Evolutionary conservation across 2,113 vertebrate species (phyloP).

Genomic region (Nettapus auritus): DNA sequence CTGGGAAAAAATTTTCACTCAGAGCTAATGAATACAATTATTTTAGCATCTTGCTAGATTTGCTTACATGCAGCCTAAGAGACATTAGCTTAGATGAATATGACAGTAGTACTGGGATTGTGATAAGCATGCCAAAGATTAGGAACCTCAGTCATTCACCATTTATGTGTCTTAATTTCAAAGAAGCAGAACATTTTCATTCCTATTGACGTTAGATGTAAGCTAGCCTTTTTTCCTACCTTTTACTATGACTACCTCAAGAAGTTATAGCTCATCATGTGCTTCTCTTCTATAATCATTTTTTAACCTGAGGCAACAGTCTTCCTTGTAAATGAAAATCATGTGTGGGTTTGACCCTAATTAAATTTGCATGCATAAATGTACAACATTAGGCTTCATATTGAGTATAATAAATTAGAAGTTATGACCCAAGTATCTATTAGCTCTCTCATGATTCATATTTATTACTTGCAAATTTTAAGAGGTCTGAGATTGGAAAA

Average conservation of each 20-base stretch:
- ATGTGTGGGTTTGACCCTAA: background rate
- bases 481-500: background rate
- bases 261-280: background rate
- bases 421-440: background rate
- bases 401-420: background rate
- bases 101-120: background rate
- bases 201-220: background rate
- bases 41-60: background rate
- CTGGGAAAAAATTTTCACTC: background rate
- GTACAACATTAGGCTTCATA: background rate
- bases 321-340: background rate
- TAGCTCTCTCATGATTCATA: background rate
- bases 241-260: background rate
- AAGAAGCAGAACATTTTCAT: background rate
- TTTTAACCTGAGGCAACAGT: background rate
- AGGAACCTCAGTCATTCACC: background rate
- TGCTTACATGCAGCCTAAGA: background rate
- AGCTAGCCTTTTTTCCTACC: background rate
- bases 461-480: background rate
- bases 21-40: background rate
- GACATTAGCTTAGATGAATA: background rate
- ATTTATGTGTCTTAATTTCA: background rate
- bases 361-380: background rate
- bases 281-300: background rate
- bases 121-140: background rate